phyloP scores from a whole-genome alignment of 1,140 invertebrate species.

The Papilio helenus region DNA sequence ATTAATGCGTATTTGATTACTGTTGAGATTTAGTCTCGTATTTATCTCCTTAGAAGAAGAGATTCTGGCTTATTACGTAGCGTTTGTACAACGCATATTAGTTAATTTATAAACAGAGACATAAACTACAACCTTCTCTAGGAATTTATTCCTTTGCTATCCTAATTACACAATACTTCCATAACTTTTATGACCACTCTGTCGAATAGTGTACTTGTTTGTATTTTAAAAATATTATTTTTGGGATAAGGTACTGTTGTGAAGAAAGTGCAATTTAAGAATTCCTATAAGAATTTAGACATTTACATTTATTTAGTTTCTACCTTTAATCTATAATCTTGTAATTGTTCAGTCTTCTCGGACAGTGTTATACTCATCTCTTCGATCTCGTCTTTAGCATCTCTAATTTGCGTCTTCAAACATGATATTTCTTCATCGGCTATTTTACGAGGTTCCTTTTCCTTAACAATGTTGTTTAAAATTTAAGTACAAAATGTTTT shows the following conservation, averaged over 20 bases:
- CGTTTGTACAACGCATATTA: too few species aligned
- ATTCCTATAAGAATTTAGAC: background rate
- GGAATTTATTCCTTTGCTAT: too few species aligned
- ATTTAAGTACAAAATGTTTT: too few species aligned
- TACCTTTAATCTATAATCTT: slow-evolving; percentile 89
- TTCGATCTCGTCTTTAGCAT: slow-evolving; percentile 86
- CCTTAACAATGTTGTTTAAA: background rate
- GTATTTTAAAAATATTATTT: background rate
- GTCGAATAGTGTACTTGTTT: background rate
- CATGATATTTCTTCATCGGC: slow-evolving; percentile 54
- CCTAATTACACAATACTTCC: background rate
- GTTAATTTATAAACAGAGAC: too few species aligned
- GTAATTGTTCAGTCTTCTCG: slow-evolving; percentile 87
- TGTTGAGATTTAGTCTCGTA: background rate
- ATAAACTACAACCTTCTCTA: too few species aligned
- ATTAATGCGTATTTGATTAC: background rate
- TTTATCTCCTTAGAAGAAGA: too few species aligned
- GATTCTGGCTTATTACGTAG: too few species aligned
- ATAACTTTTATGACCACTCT: background rate
- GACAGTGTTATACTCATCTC: slow-evolving; percentile 86
- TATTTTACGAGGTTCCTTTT: slow-evolving; percentile 58
- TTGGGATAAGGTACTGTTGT: background rate
- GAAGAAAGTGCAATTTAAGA: background rate
- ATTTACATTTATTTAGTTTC: background rate
- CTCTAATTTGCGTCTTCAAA: slow-evolving; percentile 80